Conservation (phyloP, 2,797 vertebrate species). For the Hoplostethus mediterraneus region DNA sequence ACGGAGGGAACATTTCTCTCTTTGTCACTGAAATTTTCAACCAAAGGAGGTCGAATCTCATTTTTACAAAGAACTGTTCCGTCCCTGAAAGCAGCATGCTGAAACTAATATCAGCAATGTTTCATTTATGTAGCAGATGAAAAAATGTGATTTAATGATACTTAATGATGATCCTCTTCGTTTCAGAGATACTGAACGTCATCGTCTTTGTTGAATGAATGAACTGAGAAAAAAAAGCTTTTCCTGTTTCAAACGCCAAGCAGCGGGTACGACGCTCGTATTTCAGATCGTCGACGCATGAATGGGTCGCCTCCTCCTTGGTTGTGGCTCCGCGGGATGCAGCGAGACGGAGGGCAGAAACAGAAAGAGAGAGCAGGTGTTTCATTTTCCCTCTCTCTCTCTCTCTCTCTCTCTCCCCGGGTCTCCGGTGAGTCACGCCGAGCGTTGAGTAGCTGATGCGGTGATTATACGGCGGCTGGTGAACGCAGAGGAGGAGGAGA, state of each 20-base stretch:
- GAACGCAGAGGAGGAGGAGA: background rate
- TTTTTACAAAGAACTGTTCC: too few species aligned
- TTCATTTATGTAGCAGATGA: too few species aligned
- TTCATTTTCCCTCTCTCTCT: constrained; percentile 6
- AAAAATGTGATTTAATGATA: too few species aligned
- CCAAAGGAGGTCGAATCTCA: too few species aligned
- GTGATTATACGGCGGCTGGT: constrained; percentile 16
- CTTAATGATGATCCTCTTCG: too few species aligned
- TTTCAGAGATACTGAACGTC: background rate
- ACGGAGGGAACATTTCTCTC: too few species aligned
- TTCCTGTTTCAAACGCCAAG: background rate
- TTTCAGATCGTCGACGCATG: constrained; percentile 18
- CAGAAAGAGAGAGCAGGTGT: constrained; percentile 16
- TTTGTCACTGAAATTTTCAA: too few species aligned
- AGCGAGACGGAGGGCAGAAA: background rate
- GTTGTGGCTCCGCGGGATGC: constrained; percentile 8
- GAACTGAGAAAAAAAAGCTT: background rate
- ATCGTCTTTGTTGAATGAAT: background rate
- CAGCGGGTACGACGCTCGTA: background rate
- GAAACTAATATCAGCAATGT: too few species aligned
- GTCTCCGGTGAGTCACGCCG: constrained; percentile 5
- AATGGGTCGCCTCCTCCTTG: constrained; percentile 6
- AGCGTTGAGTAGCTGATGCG: constrained; percentile 17
- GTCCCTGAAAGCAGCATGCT: too few species aligned
- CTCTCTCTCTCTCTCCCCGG: background rate